These are phyloP conservation scores for Anguilla japonica DNA, from an alignment of 2,113 vertebrate genomes.

Conservation along the genomic window DNA sequence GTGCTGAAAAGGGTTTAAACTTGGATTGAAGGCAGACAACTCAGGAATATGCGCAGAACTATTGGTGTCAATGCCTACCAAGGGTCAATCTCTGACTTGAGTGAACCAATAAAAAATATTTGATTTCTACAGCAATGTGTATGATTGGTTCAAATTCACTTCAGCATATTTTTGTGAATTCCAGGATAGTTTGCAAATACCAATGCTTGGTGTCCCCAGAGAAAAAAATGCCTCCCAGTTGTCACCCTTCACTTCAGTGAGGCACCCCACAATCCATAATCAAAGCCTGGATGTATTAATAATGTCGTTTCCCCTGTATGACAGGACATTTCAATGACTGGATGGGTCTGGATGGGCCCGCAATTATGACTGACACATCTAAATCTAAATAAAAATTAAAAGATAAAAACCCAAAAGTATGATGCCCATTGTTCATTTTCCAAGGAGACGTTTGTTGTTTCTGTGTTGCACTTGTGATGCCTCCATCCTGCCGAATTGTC, in stretches of 20 bases:
- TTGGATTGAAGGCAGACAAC: background rate
- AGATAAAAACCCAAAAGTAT: background rate
- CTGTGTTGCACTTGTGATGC: constrained; percentile 47
- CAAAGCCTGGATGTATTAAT: background rate
- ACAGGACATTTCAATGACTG: background rate
- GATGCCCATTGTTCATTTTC: constrained; percentile 26
- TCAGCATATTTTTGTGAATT: background rate
- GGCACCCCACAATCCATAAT: background rate
- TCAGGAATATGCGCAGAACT: background rate
- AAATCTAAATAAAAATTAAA: background rate
- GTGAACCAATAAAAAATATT: too few species aligned
- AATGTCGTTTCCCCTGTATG: background rate
- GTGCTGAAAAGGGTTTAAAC: background rate
- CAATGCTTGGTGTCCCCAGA: too few species aligned
- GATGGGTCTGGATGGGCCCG: background rate
- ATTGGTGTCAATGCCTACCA: too few species aligned
- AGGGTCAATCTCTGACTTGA: too few species aligned
- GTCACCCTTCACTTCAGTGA: background rate
- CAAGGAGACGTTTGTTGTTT: constrained; percentile 67
- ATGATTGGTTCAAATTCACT: background rate
- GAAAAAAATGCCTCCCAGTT: too few species aligned
- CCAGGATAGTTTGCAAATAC: too few species aligned
- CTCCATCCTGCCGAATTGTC: constrained; percentile 65
- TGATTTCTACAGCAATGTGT: too few species aligned
- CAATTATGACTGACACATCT: background rate